Evolutionary conservation across 2,888 invertebrate species (phyloP).

Genomic region (Napeogenes inachia): DNA sequence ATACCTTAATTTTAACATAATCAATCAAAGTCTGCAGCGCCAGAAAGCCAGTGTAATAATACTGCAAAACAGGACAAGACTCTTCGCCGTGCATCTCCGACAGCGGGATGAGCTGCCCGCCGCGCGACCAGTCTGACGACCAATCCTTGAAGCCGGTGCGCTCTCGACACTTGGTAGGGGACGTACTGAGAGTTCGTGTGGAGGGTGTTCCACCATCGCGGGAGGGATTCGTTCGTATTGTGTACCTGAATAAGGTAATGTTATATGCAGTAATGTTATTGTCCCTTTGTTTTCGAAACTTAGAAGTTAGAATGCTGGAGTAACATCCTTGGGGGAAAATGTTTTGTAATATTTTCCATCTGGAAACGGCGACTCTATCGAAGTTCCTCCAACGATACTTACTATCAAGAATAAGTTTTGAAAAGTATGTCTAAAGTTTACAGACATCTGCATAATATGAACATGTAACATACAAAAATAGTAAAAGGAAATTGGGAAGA

Average conservation of each 20-base stretch:
- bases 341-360: too few relatives aligned
- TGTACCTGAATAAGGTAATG: conserved; percentile 74
- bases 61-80: conserved; percentile 85
- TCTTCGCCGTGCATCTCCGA: conserved; percentile 82
- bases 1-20: conserved; percentile 83
- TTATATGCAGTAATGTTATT: background rate
- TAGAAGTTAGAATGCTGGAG: too few relatives aligned
- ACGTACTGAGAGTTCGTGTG: conserved; percentile 80
- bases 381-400: too few relatives aligned
- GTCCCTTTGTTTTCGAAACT: too few relatives aligned
- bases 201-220: conserved; percentile 79
- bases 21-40: conserved; percentile 84
- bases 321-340: too few relatives aligned
- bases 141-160: conserved; percentile 73
- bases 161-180: conserved; percentile 83
- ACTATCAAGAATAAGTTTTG: too few relatives aligned
- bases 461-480: too few relatives aligned
- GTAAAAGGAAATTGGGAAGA: too few relatives aligned
- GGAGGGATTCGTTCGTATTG: conserved; percentile 85
- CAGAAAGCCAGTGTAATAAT: conserved; percentile 86
- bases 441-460: too few relatives aligned
- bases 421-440: too few relatives aligned
- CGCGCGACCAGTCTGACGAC: conserved; percentile 78
- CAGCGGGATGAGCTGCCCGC: conserved; percentile 63
- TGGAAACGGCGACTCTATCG: too few relatives aligned